Percentiles rank a stretch among this genome's conserved stretches.
phyloP scores from a whole-genome alignment of 2,888 invertebrate genomes.

The Sinotaia quadrata region DNA sequence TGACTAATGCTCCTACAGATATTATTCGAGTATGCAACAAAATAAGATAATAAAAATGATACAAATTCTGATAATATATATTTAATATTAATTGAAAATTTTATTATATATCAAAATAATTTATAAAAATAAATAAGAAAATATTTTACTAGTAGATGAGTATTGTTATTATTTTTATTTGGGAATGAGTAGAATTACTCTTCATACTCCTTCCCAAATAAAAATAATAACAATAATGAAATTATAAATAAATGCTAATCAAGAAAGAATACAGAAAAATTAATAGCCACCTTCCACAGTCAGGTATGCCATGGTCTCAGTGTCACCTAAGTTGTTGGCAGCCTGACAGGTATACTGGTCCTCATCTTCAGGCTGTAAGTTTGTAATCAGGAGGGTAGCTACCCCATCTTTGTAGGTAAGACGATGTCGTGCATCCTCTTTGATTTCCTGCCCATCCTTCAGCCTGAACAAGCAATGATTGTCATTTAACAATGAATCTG shows the following conservation, averaged over 20 bases:
- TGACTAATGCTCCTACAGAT: too few species aligned
- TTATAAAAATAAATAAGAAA: too few species aligned
- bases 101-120: too few species aligned
- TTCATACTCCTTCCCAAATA: too few species aligned
- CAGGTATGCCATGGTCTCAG: constrained; percentile 61
- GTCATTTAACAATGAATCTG: too few species aligned
- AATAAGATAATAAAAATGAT: too few species aligned
- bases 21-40: too few species aligned
- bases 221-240: neutral
- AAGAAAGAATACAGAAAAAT: neutral
- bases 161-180: too few species aligned
- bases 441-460: constrained; percentile 66
- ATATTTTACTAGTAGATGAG: too few species aligned
- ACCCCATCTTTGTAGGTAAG: constrained; percentile 66
- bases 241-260: neutral
- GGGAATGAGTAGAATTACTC: too few species aligned
- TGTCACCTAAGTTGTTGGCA: constrained; percentile 65
- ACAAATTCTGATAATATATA: too few species aligned
- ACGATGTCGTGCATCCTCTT: constrained; percentile 65
- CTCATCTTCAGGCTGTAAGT: constrained; percentile 64
- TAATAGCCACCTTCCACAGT: constrained; percentile 60
- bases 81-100: too few species aligned
- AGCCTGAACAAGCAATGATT: constrained; percentile 64
- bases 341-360: constrained; percentile 69
- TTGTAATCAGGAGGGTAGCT: constrained; percentile 78